A percentile compares a stretch with the other conserved stretches of the same genome.
Conservation (phyloP, 2,113 vertebrate species). For the Prionailurus bengalensis region DNA sequence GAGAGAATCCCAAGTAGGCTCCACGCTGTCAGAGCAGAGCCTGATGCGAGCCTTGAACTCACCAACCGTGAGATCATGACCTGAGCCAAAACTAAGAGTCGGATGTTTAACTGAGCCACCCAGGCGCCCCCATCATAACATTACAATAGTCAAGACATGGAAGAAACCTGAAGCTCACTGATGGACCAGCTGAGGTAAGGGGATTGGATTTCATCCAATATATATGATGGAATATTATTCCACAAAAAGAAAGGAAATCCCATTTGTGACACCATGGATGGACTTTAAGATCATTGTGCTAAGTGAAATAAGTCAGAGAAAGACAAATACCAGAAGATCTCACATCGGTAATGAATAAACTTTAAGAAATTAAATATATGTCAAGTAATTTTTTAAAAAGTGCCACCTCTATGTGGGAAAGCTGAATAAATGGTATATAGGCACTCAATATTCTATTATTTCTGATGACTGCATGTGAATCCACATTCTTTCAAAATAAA, state of each 20-base stretch:
- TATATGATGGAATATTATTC: background rate
- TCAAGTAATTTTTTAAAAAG: background rate
- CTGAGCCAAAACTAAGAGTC: too few relatives aligned
- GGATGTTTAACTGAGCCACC: too few relatives aligned
- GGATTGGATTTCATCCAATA: too few relatives aligned
- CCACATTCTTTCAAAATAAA: slow-evolving; percentile 1
- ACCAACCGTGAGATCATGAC: too few relatives aligned
- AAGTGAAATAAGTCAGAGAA: background rate
- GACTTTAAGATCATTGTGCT: background rate
- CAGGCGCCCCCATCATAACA: background rate
- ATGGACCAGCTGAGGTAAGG: too few relatives aligned
- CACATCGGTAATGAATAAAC: background rate
- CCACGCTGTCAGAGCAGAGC: too few relatives aligned
- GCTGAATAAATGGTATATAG: background rate
- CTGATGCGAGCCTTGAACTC: too few relatives aligned
- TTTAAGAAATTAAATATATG: background rate
- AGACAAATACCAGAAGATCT: background rate
- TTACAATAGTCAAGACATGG: background rate
- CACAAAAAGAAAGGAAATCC: background rate
- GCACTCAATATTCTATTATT: background rate
- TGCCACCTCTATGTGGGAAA: background rate
- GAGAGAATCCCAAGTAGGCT: too few relatives aligned
- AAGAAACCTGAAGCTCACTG: background rate
- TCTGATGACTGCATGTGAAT: background rate
- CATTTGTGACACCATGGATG: background rate